Base-by-base conservation (phyloP, 2,888 invertebrate species). In the Protophormia terraenovae region DNA sequence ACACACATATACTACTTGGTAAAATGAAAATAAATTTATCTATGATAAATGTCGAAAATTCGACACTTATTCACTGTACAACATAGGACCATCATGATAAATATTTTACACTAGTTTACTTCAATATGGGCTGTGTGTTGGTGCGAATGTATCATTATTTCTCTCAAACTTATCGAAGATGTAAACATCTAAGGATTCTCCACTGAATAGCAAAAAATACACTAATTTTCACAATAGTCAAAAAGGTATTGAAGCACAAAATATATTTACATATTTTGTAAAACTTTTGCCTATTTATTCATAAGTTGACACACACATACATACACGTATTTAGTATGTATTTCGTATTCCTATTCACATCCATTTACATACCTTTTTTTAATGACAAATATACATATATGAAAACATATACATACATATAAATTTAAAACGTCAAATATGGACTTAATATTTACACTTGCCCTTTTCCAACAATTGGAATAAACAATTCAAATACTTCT, bases 11-110 rank as follows among this genome's bases (percentile, higher is more conserved):
- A 32, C 24, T 45, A 32, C 8, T 47, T n/a, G 53, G 58, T 62
- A 73, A 55, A 72, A 64, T 69, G 60, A 41, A 66, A 84, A 72
- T 77, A 45, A 76, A 80, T 84, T 60, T 80, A 71, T 77, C 62
- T 78, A 62, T 58, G 73, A 78, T 83, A 82, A 86, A 86, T 84
- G 83, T 84, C 82, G 75, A 79, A 84, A 79, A 84, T 76, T 82
- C 79, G 76, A 84, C 76, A 83, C 84, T 83, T 72, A 64, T 84
- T 79, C 66, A 76, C 58, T 75, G 75, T 72, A 78, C 27, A 76
- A 66, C 53, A 19, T 19, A 58, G 29, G 38, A 67, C 72, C 67
- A 80, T 76, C 64, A 77, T 80, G 69, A 83, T 76, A 80, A 66
- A 77, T 64, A 64, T 79, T 85, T 80, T 69, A 67, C 71, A 83